Conservation (phyloP, 2,113 vertebrate species). For the Cromileptes altivelis region DNA sequence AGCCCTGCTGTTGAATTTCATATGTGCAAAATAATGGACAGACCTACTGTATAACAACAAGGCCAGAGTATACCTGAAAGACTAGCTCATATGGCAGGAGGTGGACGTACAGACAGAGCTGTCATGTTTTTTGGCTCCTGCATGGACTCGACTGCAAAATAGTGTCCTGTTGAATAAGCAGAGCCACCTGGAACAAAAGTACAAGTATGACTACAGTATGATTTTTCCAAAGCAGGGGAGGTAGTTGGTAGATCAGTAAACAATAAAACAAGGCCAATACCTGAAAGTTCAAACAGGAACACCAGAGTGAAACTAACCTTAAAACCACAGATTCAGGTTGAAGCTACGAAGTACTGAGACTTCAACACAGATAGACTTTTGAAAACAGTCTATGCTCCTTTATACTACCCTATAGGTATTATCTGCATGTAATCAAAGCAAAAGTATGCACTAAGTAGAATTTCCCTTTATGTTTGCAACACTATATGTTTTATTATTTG, state of each 20-base stretch:
- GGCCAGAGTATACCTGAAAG: background rate
- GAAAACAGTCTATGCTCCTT: background rate
- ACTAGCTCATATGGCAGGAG: background rate
- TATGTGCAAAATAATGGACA: slow-evolving; percentile 2
- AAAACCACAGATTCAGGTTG: background rate
- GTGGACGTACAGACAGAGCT: background rate
- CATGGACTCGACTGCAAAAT: rapidly evolving
- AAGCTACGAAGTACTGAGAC: background rate
- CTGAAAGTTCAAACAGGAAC: background rate
- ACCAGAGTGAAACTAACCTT: background rate
- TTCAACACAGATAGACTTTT: background rate
- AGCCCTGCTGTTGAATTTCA: background rate
- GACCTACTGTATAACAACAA: background rate
- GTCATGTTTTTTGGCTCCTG: background rate
- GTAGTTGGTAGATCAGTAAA: background rate
- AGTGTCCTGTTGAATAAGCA: background rate
- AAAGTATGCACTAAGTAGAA: no score
- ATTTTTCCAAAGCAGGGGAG: background rate
- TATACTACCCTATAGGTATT: background rate
- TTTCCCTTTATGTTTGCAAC: no score
- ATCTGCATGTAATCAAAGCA: no score
- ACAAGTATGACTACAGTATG: background rate
- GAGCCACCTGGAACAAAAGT: background rate
- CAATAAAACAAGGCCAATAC: background rate
- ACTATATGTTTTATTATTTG: no score